phyloP scores from a whole-genome alignment of 2,113 vertebrate genomes.

The Urocitellus parryii region DNA sequence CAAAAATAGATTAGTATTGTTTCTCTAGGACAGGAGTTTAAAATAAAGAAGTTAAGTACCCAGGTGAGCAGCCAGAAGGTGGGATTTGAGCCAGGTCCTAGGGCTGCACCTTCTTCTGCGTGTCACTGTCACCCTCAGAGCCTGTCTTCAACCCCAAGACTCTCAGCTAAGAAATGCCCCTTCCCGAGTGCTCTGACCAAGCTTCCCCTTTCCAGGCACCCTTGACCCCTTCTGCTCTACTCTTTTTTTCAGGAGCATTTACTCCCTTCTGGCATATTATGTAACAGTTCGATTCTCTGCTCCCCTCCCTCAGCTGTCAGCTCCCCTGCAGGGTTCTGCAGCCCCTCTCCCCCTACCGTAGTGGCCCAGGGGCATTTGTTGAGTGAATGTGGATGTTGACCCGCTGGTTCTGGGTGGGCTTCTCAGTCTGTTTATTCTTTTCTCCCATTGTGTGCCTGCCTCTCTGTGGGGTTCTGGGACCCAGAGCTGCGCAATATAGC shows the following conservation, averaged over 20 bases:
- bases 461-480: background rate
- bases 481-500: background rate
- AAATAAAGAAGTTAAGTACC: background rate
- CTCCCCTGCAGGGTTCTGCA: background rate
- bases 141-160: background rate
- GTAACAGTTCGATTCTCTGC: background rate
- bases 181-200: background rate
- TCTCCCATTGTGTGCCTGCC: background rate
- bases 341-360: background rate
- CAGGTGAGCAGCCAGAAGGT: background rate
- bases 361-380: background rate
- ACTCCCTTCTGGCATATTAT: background rate
- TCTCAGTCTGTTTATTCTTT: background rate
- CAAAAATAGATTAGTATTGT: background rate
- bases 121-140: background rate
- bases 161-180: background rate
- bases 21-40: background rate
- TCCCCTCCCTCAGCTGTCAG: background rate
- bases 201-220: background rate
- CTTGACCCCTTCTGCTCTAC: background rate
- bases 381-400: background rate
- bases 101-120: background rate
- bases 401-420: background rate
- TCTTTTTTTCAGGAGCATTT: background rate
- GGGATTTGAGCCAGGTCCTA: constrained; percentile 30